phyloP scores from a whole-genome alignment of 2,888 invertebrate species.

The Campopleginae sp. region DNA sequence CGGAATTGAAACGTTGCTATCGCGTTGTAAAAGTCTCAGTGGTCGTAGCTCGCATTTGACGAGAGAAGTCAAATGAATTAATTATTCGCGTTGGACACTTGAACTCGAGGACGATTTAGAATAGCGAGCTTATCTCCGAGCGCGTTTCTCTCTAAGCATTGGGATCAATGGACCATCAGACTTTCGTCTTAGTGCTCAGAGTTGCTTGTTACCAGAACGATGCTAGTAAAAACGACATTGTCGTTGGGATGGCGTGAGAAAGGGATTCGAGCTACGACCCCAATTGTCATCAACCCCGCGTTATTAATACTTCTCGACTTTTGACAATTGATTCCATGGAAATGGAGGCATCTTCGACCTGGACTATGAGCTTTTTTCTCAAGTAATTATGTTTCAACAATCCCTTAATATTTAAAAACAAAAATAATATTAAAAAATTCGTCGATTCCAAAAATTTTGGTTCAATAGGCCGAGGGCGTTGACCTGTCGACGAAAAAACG shows the following conservation, averaged over 20 bases:
- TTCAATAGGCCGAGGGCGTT: background rate
- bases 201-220: conserved; percentile 47
- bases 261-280: conserved; percentile 27
- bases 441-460: background rate
- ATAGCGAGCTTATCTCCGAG: conserved; percentile 41
- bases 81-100: conserved; percentile 61
- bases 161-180: conserved; percentile 65
- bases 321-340: background rate
- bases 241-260: conserved; percentile 20
- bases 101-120: conserved; percentile 52
- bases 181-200: conserved; percentile 48
- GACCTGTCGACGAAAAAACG: background rate
- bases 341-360: background rate
- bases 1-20: conserved; percentile 48
- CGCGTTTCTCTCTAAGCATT: conserved; percentile 41
- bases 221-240: conserved; percentile 29
- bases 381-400: background rate
- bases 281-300: conserved; percentile 11
- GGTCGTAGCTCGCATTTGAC: conserved; percentile 34
- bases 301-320: background rate
- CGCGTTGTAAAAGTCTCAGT: background rate
- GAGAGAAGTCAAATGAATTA: conserved; percentile 63
- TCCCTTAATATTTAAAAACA: background rate
- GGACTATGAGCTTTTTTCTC: no score
- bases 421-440: background rate